Evolutionary conservation across 2,113 vertebrate genomes (phyloP).

Genomic region (Sorex araneus): DNA sequence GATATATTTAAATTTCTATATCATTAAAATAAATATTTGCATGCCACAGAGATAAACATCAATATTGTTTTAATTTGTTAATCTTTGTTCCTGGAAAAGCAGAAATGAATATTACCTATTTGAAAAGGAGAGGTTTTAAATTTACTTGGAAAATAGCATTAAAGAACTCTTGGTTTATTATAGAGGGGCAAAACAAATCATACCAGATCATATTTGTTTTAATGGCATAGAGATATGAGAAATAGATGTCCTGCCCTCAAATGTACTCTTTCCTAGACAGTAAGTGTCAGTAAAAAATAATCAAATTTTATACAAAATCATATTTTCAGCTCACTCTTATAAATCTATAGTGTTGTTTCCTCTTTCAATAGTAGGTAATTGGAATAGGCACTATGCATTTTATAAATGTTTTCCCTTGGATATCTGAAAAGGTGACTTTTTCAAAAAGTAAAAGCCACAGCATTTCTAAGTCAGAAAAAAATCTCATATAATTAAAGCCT

Average conservation of each 20-base stretch:
- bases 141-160: slow-evolving; percentile 2
- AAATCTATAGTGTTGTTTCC: slow-evolving; percentile 71
- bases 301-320: slow-evolving; percentile 71
- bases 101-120: neutral
- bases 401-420: slow-evolving; percentile 78
- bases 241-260: slow-evolving; percentile 58
- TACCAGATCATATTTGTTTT: slow-evolving; percentile 25
- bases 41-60: neutral
- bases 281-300: slow-evolving; percentile 63
- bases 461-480: slow-evolving; percentile 79
- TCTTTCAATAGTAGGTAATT: slow-evolving; percentile 77
- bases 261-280: slow-evolving; percentile 62
- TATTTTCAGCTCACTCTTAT: slow-evolving; percentile 74
- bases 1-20: neutral
- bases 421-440: slow-evolving; percentile 78
- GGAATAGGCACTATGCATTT: slow-evolving; percentile 71
- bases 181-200: neutral
- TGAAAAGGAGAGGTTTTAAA: neutral
- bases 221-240: neutral
- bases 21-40: neutral
- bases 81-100: slow-evolving; percentile 24
- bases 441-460: slow-evolving; percentile 60
- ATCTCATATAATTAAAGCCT: slow-evolving; percentile 85
- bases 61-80: neutral
- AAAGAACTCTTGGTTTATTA: neutral